Evolutionary conservation across 2,888 invertebrate species (phyloP).

Genomic region (Gastracanthus pulcherrimus): DNA sequence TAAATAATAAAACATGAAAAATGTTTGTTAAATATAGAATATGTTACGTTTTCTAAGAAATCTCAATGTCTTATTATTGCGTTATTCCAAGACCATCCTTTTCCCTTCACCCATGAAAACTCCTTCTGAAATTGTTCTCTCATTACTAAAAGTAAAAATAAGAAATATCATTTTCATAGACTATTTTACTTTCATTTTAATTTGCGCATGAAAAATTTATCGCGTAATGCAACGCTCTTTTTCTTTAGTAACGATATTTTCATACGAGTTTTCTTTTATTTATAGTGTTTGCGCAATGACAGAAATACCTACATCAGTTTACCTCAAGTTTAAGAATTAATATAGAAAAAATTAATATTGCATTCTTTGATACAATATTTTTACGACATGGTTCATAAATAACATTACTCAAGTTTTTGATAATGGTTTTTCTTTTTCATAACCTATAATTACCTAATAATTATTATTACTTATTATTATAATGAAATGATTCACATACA

Average conservation of each 20-base stretch:
- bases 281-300: not conserved
- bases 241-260: not conserved
- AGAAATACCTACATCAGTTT: not conserved
- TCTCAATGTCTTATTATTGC: not conserved
- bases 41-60: slow-evolving; percentile 71
- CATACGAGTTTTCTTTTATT: not conserved
- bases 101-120: not conserved
- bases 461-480: too few species aligned
- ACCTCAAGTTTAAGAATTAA: not conserved
- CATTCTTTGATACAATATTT: too few species aligned
- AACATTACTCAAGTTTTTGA: too few species aligned
- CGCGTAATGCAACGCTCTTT: not conserved
- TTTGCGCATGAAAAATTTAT: not conserved
- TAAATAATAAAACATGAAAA: slow-evolving; percentile 64
- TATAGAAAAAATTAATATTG: slow-evolving; percentile 7
- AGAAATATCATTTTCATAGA: too few species aligned
- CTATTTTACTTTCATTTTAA: not conserved
- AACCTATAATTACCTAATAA: too few species aligned
- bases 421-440: too few species aligned
- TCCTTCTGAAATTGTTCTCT: not conserved
- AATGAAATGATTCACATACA: too few species aligned
- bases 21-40: slow-evolving; percentile 73
- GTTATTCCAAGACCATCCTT: not conserved
- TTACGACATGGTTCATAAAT: too few species aligned
- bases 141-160: too few species aligned